Evolutionary conservation across 1,140 invertebrate genomes (phyloP), one percentile per base, ranked within the genome.

Genomic region (Trinorchestia longiramus): DNA sequence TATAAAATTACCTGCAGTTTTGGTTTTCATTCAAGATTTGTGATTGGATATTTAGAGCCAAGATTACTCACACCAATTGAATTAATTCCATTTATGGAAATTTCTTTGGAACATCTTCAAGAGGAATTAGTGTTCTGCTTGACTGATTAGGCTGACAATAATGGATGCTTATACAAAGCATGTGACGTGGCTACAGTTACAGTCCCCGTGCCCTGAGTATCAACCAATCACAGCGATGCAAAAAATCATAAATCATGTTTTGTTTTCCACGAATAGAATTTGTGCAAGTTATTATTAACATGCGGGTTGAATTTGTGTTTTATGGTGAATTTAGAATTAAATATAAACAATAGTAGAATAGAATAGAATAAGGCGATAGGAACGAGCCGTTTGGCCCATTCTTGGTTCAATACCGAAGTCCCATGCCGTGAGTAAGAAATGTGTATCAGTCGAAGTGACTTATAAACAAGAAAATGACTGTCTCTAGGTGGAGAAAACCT

Each of bases 11-110:
- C 43, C 88, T 17, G 43, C 88, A 42, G 43, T 90, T 90, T 90
- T 90, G 88, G 88, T 90, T 43, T 41, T 43, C n/a, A 42, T 42
- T 90, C n/a, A 42, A 90, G 88, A 90, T 90, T 90, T 90, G 88
- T 90, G 88, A 90, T 43, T 41, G 88, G 88, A 11, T 42, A 90
- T 90, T 43, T 77, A 77, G 62, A 90, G 88, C 15, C 88, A 15
- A 4, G 88, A 90, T 90, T 90, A 36, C 88, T 90, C 43, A 90
- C 88, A 43, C 88, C n/a, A 43, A 90, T 90, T 90, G 88, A 11
- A 42, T 11, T 90, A 43, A 90, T 90, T 90, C 43, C 41, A 42
- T 43, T 41, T 90, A 90, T 11, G 88, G 23, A 90, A 90, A 90
- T 43, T 90, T 90, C 88, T 77, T 77, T 77, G 62, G 11, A 90